Base-by-base conservation (phyloP, 2,113 vertebrate species). In the Indicator indicator region DNA sequence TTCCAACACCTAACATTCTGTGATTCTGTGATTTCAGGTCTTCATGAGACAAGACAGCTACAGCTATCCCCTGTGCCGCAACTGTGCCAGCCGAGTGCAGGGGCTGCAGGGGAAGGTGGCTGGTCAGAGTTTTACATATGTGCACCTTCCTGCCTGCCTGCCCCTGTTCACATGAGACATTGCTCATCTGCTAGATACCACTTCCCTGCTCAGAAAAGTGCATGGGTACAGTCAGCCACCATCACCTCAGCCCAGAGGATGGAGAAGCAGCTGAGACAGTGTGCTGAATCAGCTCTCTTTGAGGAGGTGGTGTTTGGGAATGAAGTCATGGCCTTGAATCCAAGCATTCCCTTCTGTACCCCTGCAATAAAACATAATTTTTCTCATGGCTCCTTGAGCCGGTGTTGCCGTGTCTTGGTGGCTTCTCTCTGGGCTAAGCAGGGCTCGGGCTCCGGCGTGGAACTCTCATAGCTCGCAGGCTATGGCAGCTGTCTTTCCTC, bases 211-310 rank as follows among this genome's bases (percentile, higher is more conserved):
- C 50, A 19, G 75, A 21, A 14, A 63, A 48, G 20, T 6, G 26
- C 6, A 1, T 6, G 46, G 17, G 59, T 4, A 33, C 12, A 15
- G 46, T 32, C 46, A 38, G 79, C 30, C 46, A 62, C 40, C 14
- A 19, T 18, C 40, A 64, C 23, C 10, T 3, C 71, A 33, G 46
- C 28, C 32, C 48, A 6, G 36, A 19, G 42, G 54, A 68, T 5
- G 27, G 32, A 62, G 18, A 36, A 63, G 58, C 54, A 63, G 64
- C 36, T 0, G 11, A 56, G 83, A 59, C 14, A 36, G 8, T 0
- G 1, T 1, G 2, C 28, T 27, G n/a, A n/a, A 60, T 1, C 2
- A 1, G 20, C 76, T 62, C 3, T 0, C 38, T 44, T 26, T 0
- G 1, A 91, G 46, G 67, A 65, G 16, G 30, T 1, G 0, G n/a